Evolutionary conservation across 2,113 vertebrate species (phyloP).

Genomic region (Xyliphius kryptos): DNA sequence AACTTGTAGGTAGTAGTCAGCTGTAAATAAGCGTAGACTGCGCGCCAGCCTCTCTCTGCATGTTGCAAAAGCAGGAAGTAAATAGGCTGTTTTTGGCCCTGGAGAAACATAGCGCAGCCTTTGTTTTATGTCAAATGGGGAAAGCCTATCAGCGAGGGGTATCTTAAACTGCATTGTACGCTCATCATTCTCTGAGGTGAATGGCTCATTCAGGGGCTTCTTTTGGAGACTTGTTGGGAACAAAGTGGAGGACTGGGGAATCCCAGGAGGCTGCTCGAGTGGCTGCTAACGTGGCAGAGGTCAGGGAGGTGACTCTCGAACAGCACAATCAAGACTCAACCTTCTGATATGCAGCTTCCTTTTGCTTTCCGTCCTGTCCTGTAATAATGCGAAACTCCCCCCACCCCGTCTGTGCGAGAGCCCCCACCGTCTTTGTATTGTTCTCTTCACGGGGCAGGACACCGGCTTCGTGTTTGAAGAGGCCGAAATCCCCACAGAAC

Average conservation of each 20-base stretch:
- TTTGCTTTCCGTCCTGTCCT: conserved; percentile 54
- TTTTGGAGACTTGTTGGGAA: conserved; percentile 50
- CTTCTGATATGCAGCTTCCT: conserved; percentile 77
- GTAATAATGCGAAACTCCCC: conserved; percentile 36
- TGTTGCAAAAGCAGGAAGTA: conserved; percentile 67
- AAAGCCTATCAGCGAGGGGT: conserved; percentile 60
- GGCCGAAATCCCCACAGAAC: too few relatives aligned
- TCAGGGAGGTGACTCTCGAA: conserved; percentile 67
- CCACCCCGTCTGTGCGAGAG: neutral
- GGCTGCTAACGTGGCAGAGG: conserved; percentile 75
- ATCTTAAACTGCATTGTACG: conserved; percentile 66
- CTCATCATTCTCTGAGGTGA: conserved; percentile 50
- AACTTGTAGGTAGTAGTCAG: conserved; percentile 22
- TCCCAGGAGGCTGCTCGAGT: conserved; percentile 55
- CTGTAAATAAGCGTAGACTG: conserved; percentile 56
- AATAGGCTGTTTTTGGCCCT: conserved; percentile 68
- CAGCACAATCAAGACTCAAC: conserved; percentile 69
- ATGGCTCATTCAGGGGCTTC: conserved; percentile 56
- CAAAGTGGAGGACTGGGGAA: conserved; percentile 49
- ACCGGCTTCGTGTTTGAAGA: conserved; percentile 8
- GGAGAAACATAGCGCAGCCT: conserved; percentile 56
- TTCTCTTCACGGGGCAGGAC: conserved; percentile 24
- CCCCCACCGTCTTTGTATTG: conserved; percentile 15
- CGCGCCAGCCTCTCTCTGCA: conserved; percentile 62
- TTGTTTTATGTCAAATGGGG: conserved; percentile 60